Percentiles rank a stretch among this genome's conserved stretches.
These are phyloP conservation scores for Chrysolina oricalcia DNA, from an alignment of 2,888 invertebrate species.

Conservation along the genomic window DNA sequence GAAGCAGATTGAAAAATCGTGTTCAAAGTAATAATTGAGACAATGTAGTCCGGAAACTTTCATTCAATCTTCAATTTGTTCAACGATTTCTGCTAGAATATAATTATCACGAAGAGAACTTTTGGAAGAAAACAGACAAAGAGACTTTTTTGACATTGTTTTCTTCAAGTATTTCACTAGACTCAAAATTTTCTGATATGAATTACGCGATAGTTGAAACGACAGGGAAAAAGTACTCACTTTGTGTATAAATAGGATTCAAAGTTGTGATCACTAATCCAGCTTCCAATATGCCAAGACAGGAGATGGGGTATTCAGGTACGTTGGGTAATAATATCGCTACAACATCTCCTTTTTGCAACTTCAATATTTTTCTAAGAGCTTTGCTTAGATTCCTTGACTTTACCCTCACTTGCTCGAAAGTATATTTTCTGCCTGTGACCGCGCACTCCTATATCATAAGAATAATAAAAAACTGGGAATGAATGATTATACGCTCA, in stretches of 20 bases:
- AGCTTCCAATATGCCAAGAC: conserved; percentile 80
- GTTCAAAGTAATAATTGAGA: no score
- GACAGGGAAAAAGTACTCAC: conserved; percentile 46
- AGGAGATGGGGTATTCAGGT: conserved; percentile 82
- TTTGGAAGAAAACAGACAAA: no score
- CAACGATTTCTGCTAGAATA: no score
- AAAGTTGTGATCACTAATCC: conserved; percentile 81
- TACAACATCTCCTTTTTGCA: conserved; percentile 79
- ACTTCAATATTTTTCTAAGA: conserved; percentile 77
- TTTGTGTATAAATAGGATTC: conserved; percentile 81
- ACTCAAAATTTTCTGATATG: no score
- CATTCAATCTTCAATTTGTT: no score
- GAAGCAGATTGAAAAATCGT: no score
- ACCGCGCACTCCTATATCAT: conserved; percentile 79
- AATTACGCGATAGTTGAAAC: neutral
- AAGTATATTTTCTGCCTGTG: conserved; percentile 83
- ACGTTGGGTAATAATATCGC: conserved; percentile 84
- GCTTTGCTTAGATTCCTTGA: conserved; percentile 75
- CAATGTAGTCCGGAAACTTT: no score
- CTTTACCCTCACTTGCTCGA: conserved; percentile 78
- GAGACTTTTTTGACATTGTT: no score
- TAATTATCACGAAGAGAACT: no score
- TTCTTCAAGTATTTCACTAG: no score
- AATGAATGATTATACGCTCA: no score
- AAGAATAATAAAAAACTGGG: no score